phyloP scores from a whole-genome alignment of 2,888 invertebrate species.

The Nasonia oneida region DNA sequence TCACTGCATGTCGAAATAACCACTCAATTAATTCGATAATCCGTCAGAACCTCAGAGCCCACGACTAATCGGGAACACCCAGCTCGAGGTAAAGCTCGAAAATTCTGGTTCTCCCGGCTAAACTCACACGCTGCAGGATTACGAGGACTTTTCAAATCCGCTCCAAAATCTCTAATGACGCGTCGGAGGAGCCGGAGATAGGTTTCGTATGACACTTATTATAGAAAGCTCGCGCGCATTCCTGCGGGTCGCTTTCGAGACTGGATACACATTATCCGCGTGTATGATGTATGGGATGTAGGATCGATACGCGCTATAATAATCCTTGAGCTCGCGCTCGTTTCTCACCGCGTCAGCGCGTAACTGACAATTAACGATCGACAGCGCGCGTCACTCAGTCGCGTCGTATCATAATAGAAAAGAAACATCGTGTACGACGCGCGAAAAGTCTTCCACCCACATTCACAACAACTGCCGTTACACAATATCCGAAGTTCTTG shows the following conservation, averaged over 20 bases:
- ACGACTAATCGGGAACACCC: constrained; percentile 38
- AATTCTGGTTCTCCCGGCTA: neutral
- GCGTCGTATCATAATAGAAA: constrained; percentile 32
- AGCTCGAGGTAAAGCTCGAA: constrained; percentile 6
- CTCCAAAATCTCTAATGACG: neutral
- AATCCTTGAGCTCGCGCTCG: constrained; percentile 20
- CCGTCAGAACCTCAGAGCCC: neutral
- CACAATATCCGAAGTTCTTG: too few relatives aligned
- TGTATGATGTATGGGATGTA: neutral
- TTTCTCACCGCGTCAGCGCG: constrained; percentile 44
- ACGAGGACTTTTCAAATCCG: constrained; percentile 26
- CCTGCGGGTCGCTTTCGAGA: neutral
- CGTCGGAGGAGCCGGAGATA: neutral
- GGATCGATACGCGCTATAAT: constrained; percentile 19
- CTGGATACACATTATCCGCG: neutral
- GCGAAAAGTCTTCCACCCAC: neutral
- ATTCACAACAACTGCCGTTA: neutral
- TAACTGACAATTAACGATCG: constrained; percentile 50
- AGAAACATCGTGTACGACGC: neutral
- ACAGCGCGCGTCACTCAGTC: constrained; percentile 38
- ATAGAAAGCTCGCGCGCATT: constrained; percentile 2
- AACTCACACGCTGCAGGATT: neutral
- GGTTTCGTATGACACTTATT: constrained; percentile 32
- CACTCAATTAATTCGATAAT: constrained; percentile 36
- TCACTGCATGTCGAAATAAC: constrained; percentile 31